phyloP scores from a whole-genome alignment of 2,797 vertebrate species.

The Aotus griseimembra region DNA sequence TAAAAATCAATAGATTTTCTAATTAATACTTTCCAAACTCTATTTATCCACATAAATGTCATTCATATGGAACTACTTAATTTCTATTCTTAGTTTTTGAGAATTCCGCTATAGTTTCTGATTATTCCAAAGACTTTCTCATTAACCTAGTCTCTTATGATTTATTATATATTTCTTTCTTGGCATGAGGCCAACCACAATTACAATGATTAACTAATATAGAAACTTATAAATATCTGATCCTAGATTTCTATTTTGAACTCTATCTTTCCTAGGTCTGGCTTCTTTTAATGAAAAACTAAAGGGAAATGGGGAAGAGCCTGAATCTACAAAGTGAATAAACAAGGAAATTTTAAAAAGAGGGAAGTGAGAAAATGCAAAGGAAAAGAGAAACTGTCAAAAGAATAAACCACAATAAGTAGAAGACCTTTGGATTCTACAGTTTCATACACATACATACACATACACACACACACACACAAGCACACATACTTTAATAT shows the following conservation, averaged over 20 bases:
- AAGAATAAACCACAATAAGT: not conserved
- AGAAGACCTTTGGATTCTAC: not conserved
- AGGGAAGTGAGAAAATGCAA: not conserved
- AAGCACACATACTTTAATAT: not conserved
- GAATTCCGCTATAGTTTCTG: conserved; percentile 25
- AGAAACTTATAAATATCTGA: conserved; percentile 20
- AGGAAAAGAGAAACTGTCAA: not conserved
- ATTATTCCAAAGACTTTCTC: conserved; percentile 42
- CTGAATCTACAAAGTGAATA: not conserved
- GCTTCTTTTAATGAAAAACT: conserved; percentile 3
- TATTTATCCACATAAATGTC: not conserved
- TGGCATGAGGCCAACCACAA: not conserved
- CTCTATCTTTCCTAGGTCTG: not conserved
- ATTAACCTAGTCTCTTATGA: not conserved
- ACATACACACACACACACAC: not conserved
- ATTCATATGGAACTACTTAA: not conserved
- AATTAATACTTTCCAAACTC: conserved; percentile 44
- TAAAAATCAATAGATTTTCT: conserved; percentile 54
- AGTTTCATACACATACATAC: not conserved
- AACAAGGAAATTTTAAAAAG: not conserved
- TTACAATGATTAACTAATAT: conserved; percentile 1
- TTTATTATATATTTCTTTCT: not conserved
- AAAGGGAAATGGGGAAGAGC: not conserved
- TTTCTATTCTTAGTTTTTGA: conserved; percentile 42
- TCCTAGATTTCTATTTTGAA: not conserved